Evolutionary conservation across 2,888 invertebrate genomes (phyloP), one percentile per base, ranked within the genome.

Genomic region (Toxonevra muliebris): DNA sequence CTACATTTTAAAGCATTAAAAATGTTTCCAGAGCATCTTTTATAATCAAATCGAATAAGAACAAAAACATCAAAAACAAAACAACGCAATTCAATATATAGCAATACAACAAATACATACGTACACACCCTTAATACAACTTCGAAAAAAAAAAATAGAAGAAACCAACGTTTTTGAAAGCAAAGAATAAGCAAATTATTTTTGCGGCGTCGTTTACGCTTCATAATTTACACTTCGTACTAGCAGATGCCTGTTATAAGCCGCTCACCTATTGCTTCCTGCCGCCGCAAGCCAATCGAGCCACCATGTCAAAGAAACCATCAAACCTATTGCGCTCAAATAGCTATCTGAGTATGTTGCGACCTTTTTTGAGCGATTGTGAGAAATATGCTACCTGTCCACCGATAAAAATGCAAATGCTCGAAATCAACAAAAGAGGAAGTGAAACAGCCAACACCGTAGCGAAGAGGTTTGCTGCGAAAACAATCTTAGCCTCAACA

Each of bases 291-390:
- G 30, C 30, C 30, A 30, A 30, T 30, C 30, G 30, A 30, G 7
- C 30, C 30, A 15, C 48, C 15, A 53, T 53, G 53, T 53, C 53
- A 1, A 53, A 53, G 53, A 15, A 11, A 11, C 19, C 53, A 19
- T 10, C 53, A 19, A 11, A 52, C 30, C 50, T 64, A 2, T 64
- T 64, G 19, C 57, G 57, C 13, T 40, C 57, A 17, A 61, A 66
- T 45, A 66, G 58, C 50, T 66, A 66, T 52, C 13, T 58, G 30
- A 52, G 58, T 43, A 8, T 58, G 8, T 57, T 66, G 11, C 41
- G 61, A 11, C 66, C 66, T 1, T 66, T 19, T 11, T 13, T 66
- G 10, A 57, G 42, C 5, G 66, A 62, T 19, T 57, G 54, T 13
- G 55, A 42, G 15, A 40, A 61, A 20, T 40, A 54, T 30, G 30